Evolutionary conservation across 2,888 invertebrate genomes (phyloP).

Genomic region (Cheilosia scutellata): DNA sequence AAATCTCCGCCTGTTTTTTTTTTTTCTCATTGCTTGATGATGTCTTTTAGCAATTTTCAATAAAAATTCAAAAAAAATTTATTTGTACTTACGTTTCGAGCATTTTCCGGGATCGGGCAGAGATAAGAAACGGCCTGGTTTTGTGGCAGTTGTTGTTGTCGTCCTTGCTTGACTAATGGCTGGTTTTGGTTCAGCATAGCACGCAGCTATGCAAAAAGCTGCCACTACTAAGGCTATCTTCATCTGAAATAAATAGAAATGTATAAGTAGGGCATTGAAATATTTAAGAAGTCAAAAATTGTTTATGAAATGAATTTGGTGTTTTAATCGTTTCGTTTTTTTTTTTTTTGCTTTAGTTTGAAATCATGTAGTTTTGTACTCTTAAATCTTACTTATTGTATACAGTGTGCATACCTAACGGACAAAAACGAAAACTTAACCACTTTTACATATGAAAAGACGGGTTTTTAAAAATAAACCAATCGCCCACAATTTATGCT

Average conservation of each 20-base stretch:
- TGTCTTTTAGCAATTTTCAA: neutral
- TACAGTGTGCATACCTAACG: too few relatives aligned
- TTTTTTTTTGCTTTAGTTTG: too few relatives aligned
- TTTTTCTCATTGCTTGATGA: neutral
- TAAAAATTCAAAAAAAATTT: neutral
- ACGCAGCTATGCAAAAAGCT: slow-evolving; percentile 85
- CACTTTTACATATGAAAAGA: too few relatives aligned
- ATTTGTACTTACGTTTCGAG: slow-evolving; percentile 89
- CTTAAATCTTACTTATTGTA: too few relatives aligned
- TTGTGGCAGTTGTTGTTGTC: slow-evolving; percentile 86
- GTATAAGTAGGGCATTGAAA: slow-evolving; percentile 21
- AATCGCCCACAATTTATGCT: too few relatives aligned
- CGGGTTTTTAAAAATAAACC: too few relatives aligned
- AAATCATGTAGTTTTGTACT: too few relatives aligned
- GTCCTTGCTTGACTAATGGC: slow-evolving; percentile 87
- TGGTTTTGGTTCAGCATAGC: slow-evolving; percentile 86
- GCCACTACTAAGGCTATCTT: slow-evolving; percentile 88
- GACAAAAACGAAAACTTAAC: too few relatives aligned
- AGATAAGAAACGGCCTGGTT: slow-evolving; percentile 93
- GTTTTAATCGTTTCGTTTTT: too few relatives aligned
- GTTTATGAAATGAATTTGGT: too few relatives aligned
- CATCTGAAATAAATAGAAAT: slow-evolving; percentile 86
- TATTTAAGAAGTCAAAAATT: neutral
- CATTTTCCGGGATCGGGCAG: slow-evolving; percentile 93
- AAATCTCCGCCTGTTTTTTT: neutral